Evolutionary conservation across 1,140 invertebrate species (phyloP).

Genomic region (Dufourea novaeangliae): DNA sequence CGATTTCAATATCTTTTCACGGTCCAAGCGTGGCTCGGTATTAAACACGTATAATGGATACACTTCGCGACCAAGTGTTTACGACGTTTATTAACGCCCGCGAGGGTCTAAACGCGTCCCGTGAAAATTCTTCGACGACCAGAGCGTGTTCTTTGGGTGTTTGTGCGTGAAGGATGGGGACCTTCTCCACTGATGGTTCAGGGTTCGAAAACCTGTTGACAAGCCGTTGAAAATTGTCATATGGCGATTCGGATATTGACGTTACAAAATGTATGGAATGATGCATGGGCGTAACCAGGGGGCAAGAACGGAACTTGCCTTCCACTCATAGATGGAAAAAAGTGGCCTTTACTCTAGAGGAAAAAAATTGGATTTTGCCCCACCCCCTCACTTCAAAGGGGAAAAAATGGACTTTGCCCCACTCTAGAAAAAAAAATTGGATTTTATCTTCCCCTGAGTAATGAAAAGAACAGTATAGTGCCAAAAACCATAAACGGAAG

Average conservation of each 20-base stretch:
- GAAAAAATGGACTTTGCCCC: no score
- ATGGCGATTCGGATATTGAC: no score
- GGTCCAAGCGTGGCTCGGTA: not conserved
- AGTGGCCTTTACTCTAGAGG: no score
- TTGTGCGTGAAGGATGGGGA: not conserved
- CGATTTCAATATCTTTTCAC: conserved; percentile 31
- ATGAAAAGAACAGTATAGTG: no score
- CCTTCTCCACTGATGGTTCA: conserved; percentile 27
- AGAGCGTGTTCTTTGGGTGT: not conserved
- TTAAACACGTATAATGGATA: conserved; percentile 8
- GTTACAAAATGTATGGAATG: no score
- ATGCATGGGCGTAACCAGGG: not conserved
- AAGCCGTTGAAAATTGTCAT: not conserved
- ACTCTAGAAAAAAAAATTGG: no score
- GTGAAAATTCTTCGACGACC: not conserved
- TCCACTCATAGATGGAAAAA: no score
- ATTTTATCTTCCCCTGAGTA: no score
- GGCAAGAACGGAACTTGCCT: no score
- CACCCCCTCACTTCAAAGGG: no score
- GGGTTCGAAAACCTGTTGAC: conserved; percentile 41
- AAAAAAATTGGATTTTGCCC: no score
- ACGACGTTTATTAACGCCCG: conserved; percentile 27
- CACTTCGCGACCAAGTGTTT: conserved; percentile 32
- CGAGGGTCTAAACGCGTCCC: not conserved
- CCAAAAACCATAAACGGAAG: no score